Conservation (phyloP, 2,113 vertebrate genomes). For the Coturnix japonica region DNA sequence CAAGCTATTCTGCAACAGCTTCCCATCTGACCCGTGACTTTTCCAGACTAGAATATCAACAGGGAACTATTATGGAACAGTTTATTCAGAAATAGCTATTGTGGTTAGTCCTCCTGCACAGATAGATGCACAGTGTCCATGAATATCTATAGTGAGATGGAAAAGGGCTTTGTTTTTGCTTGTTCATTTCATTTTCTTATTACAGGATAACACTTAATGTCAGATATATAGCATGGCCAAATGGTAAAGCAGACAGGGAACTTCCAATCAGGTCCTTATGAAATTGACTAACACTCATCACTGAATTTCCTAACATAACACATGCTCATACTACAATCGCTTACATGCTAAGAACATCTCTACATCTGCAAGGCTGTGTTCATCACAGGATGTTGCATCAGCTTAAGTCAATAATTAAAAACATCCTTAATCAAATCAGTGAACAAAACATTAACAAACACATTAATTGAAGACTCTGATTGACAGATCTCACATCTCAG, state of each 20-base stretch:
- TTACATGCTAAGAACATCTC: not conserved
- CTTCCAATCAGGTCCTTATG: slow-evolving; percentile 12
- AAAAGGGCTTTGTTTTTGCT: not conserved
- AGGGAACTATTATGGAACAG: slow-evolving; percentile 15
- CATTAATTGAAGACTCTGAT: not conserved
- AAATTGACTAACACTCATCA: slow-evolving; percentile 15
- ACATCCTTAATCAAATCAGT: slow-evolving; percentile 17
- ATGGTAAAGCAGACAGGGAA: not conserved
- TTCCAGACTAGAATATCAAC: slow-evolving; percentile 11
- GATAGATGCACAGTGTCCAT: not conserved
- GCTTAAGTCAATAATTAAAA: slow-evolving; percentile 36
- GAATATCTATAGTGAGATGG: not conserved
- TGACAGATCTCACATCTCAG: not conserved
- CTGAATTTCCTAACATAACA: slow-evolving; percentile 11
- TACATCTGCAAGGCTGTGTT: not conserved
- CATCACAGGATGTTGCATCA: slow-evolving; percentile 44
- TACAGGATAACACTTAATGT: not conserved
- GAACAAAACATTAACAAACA: slow-evolving; percentile 13
- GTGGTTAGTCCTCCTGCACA: not conserved
- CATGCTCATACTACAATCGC: not conserved
- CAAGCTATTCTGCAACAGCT: slow-evolving; percentile 29
- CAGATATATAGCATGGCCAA: not conserved
- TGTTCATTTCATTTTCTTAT: not conserved
- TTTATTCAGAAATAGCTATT: slow-evolving; percentile 18
- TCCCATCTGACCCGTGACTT: slow-evolving; percentile 7